Conservation (phyloP, 2,888 invertebrate species). For the Rotaria sp. region DNA sequence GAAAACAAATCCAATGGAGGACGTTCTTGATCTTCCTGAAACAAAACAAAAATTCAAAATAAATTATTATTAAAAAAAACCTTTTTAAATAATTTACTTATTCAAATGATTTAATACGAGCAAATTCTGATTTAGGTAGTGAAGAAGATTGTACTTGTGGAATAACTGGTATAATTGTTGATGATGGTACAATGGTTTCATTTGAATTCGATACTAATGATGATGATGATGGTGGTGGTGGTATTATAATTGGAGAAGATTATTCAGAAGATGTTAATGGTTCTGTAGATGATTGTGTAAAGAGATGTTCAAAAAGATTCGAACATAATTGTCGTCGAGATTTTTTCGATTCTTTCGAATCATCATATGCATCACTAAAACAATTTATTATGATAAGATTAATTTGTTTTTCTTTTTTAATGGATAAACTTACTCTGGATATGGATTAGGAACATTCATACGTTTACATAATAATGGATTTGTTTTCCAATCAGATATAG, state of each 20-base stretch:
- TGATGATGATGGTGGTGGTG: no score
- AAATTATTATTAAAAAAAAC: background rate
- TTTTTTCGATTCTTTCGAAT: conserved; percentile 20
- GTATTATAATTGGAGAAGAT: background rate
- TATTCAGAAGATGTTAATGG: background rate
- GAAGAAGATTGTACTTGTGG: background rate
- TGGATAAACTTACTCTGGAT: conserved; percentile 59
- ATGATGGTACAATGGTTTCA: background rate
- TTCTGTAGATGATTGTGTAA: background rate
- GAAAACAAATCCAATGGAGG: conserved; percentile 8
- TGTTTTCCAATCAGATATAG: conserved; percentile 69
- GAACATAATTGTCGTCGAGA: conserved; percentile 11
- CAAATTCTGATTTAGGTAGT: background rate
- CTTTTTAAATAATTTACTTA: background rate
- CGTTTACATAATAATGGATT: conserved; percentile 74
- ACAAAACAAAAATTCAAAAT: no score
- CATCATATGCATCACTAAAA: conserved; percentile 1
- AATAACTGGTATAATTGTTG: background rate
- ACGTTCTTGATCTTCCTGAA: conserved; percentile 13
- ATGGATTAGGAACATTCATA: conserved; percentile 85
- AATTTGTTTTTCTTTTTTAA: background rate
- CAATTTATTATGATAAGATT: background rate
- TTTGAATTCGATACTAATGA: background rate
- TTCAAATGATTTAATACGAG: background rate
- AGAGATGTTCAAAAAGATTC: conserved; percentile 17